Base-by-base conservation (phyloP, 2,888 invertebrate genomes). In the Clunio marinus region DNA sequence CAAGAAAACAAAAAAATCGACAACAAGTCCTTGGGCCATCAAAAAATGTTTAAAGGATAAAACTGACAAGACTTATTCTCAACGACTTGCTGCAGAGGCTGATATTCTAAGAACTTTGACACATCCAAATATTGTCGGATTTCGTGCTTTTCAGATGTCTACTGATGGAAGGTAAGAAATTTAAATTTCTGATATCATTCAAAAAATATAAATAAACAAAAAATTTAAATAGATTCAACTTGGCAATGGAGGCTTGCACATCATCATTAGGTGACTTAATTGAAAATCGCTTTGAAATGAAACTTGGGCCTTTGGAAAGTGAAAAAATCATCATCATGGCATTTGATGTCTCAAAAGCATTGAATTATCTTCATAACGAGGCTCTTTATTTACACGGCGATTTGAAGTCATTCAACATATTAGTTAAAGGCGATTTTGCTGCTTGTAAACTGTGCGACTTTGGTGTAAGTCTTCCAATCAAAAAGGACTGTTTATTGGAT, bases 61-160 rank as follows among this genome's bases (percentile, higher is more conserved):
- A 4, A 71, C 71, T 1, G 72, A 73, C 57, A 77, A 75, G 70
- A 72, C 10, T 3, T 75, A 2, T 75, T 74, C 66, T 60, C 80
- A 83, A 20, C 82, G 91, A 1, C 79, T 92, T 45, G 79, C 83
- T 70, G 80, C 81, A 0, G 93, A 93, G 77, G 92, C 91, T 0
- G 82, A 86, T 20, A 81, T 92, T 57, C 79, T 93, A 15, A 77
- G 82, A 58, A 79, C 81, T 71, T 75, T 93, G 72, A 83, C 84
- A 1, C 93, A 93, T 78, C 89, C 91, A 0, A 91, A 93, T 74
- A 88, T 93, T 68, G 87, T 93, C 7, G 93, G 93, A 0, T 93
- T 88, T 74, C 77, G 84, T 7, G 83, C 82, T 0, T 80, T 83
- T 46, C 77, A 81, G 7, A 75, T 74, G 24, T 69, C 73, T 20